These are phyloP conservation scores for Xyliphius kryptos DNA, from an alignment of 2,113 vertebrate genomes.

Conservation along the genomic window DNA sequence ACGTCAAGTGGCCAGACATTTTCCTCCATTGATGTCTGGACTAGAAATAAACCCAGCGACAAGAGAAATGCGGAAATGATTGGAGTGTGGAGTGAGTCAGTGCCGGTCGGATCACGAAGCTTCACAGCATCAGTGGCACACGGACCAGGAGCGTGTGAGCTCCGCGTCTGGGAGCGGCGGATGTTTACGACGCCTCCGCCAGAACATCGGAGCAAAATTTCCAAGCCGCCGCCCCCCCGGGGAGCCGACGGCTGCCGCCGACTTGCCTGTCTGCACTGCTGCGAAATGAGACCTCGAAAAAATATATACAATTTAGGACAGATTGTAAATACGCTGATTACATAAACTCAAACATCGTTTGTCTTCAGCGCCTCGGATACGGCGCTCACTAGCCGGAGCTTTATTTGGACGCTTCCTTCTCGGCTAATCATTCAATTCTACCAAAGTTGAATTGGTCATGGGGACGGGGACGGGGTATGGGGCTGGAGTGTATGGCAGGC, in stretches of 20 bases:
- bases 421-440: slow-evolving; percentile 7
- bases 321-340: slow-evolving; percentile 16
- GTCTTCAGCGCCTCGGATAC: slow-evolving; percentile 5
- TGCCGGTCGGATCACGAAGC: slow-evolving; percentile 15
- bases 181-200: slow-evolving; percentile 37
- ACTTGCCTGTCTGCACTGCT: slow-evolving; percentile 19
- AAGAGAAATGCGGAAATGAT: slow-evolving; percentile 8
- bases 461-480: background rate
- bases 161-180: slow-evolving; percentile 26
- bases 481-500: background rate
- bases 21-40: background rate
- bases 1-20: background rate
- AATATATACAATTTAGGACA: slow-evolving; percentile 9
- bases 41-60: background rate
- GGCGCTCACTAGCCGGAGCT: background rate
- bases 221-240: slow-evolving; percentile 6
- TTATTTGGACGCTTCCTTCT: background rate
- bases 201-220: slow-evolving; percentile 23
- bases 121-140: slow-evolving; percentile 18
- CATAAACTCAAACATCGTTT: background rate
- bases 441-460: slow-evolving; percentile 1
- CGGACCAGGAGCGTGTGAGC: slow-evolving; percentile 3
- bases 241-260: slow-evolving; percentile 1
- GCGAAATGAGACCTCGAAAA: background rate
- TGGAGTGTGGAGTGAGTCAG: slow-evolving; percentile 21